These are phyloP conservation scores for Euthynnus affinis DNA, from an alignment of 2,797 vertebrate species.

Conservation along the genomic window DNA sequence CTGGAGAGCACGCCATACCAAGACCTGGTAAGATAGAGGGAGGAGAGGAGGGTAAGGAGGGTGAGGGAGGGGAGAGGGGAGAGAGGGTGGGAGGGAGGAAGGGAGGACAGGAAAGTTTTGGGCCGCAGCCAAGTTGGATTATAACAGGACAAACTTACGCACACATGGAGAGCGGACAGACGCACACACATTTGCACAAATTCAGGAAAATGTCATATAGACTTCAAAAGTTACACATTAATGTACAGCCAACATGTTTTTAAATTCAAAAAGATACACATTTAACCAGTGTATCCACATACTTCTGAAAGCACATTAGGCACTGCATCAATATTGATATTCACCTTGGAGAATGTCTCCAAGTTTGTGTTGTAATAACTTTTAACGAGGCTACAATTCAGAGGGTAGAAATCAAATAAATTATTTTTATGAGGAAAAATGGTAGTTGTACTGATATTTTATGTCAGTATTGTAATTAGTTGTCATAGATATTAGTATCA, in stretches of 20 bases:
- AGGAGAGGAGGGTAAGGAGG: slow-evolving; percentile 16
- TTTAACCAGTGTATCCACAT: not conserved
- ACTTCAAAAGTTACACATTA: not conserved
- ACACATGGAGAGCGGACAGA: slow-evolving; percentile 21
- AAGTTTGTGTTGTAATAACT: not conserved
- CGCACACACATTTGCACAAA: not conserved
- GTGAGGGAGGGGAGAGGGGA: slow-evolving; percentile 30
- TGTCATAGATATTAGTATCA: not conserved
- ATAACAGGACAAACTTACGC: slow-evolving; percentile 40
- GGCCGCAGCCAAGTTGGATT: slow-evolving; percentile 76
- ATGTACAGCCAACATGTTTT: too few species aligned
- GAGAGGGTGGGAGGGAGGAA: slow-evolving; percentile 16
- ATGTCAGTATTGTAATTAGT: not conserved
- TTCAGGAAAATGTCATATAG: not conserved
- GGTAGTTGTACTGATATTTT: not conserved
- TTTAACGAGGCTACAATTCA: not conserved
- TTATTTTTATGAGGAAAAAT: not conserved
- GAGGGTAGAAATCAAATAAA: not conserved
- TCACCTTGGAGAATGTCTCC: slow-evolving; percentile 10
- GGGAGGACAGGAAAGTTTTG: slow-evolving; percentile 65
- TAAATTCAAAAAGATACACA: not conserved
- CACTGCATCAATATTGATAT: not conserved
- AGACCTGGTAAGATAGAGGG: slow-evolving; percentile 91
- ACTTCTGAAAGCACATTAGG: not conserved
- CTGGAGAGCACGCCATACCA: slow-evolving; percentile 87